These are phyloP conservation scores for Oligia strigilis DNA, from an alignment of 2,888 invertebrate genomes.

Conservation along the genomic window DNA sequence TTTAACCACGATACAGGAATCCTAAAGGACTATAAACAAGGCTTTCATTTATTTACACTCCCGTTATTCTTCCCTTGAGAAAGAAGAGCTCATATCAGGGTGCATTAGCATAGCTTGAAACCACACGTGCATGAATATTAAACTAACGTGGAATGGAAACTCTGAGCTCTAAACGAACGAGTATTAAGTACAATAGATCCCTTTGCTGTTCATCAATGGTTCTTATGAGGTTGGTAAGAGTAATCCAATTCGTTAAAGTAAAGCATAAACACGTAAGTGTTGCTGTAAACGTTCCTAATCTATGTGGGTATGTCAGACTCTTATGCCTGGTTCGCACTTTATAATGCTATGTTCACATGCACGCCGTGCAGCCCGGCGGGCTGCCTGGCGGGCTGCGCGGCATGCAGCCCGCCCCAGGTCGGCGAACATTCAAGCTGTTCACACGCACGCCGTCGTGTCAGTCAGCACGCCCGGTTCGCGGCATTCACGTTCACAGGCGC, in stretches of 20 bases:
- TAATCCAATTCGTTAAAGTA: neutral
- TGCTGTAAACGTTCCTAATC: neutral
- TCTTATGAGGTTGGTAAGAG: neutral
- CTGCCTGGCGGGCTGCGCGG: too few species aligned
- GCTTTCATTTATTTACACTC: conserved; percentile 32
- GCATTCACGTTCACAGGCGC: too few species aligned
- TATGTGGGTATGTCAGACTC: neutral
- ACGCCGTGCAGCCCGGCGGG: too few species aligned
- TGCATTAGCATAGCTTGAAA: conserved; percentile 30
- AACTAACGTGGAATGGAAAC: neutral
- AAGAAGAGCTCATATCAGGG: conserved; percentile 32
- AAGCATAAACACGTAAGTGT: neutral
- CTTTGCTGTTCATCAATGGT: neutral
- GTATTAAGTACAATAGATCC: neutral
- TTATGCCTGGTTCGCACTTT: too few species aligned
- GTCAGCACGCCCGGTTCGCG: too few species aligned
- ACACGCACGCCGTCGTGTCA: too few species aligned
- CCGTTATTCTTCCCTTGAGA: conserved; percentile 38
- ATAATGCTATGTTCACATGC: too few species aligned
- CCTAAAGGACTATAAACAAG: conserved; percentile 24
- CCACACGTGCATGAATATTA: conserved; percentile 32
- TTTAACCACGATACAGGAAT: conserved; percentile 11
- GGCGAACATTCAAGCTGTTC: too few species aligned
- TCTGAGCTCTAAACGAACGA: neutral
- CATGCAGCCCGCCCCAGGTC: too few species aligned